These are phyloP conservation scores for Tetraneura akinire DNA, from an alignment of 1,140 invertebrate genomes.

Conservation along the genomic window DNA sequence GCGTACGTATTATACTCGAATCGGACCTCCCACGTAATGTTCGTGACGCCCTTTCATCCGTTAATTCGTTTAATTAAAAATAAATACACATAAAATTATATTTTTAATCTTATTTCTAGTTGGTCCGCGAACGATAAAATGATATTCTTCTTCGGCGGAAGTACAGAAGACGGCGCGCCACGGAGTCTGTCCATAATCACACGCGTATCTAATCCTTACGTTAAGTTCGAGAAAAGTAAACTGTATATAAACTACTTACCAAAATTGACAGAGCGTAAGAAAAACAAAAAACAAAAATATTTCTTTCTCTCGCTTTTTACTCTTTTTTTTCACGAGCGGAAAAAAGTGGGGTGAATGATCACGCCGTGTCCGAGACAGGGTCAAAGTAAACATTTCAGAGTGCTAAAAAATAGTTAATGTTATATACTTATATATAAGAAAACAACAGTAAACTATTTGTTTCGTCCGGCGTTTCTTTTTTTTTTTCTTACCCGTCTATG, in stretches of 20 bases:
- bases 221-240: too few relatives aligned
- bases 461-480: neutral
- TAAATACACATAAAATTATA: neutral
- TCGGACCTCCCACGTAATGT: slow-evolving; percentile 24
- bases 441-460: neutral
- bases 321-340: neutral
- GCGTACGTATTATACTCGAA: neutral
- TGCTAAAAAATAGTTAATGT: neutral
- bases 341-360: neutral
- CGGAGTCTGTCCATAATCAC: too few relatives aligned
- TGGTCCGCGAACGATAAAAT: neutral
- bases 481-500: neutral
- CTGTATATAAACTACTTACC: too few relatives aligned
- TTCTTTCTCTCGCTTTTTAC: neutral
- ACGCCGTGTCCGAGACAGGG: neutral
- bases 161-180: too few relatives aligned
- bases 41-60: neutral
- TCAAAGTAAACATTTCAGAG: neutral
- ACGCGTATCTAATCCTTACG: too few relatives aligned
- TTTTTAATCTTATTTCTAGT: slow-evolving; percentile 2
- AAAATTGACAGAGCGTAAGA: too few relatives aligned
- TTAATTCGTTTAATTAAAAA: slow-evolving; percentile 41
- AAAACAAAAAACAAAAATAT: neutral
- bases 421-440: too few relatives aligned
- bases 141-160: neutral